phyloP scores from a whole-genome alignment of 2,888 invertebrate genomes.

The Notodonta dromedarius region DNA sequence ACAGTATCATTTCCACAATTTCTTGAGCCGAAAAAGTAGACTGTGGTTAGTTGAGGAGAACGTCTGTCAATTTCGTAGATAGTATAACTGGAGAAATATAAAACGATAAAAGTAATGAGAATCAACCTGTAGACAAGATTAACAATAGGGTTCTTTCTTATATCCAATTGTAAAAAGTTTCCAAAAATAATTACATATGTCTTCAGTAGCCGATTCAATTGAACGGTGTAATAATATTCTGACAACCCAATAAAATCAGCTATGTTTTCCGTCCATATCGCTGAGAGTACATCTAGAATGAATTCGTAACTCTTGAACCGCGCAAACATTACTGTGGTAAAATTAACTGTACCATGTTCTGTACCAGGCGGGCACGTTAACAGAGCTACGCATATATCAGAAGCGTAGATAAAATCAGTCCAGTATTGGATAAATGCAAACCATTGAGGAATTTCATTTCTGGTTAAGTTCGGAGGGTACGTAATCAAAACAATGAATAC shows the following conservation, averaged over 20 bases:
- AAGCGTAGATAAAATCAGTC: slow-evolving; percentile 55
- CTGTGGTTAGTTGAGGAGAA: slow-evolving; percentile 34
- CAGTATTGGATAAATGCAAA: slow-evolving; percentile 58
- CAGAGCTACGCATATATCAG: slow-evolving; percentile 62
- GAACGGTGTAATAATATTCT: slow-evolving; percentile 32
- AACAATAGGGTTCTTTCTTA: slow-evolving; percentile 46
- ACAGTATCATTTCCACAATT: slow-evolving; percentile 36
- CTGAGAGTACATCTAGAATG: slow-evolving; percentile 58
- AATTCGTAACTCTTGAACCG: slow-evolving; percentile 60
- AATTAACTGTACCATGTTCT: slow-evolving; percentile 45
- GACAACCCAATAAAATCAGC: slow-evolving; percentile 43
- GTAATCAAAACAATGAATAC: slow-evolving; percentile 56
- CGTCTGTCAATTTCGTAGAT: slow-evolving; percentile 39
- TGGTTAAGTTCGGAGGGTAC: slow-evolving; percentile 59
- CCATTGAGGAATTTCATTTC: slow-evolving; percentile 39
- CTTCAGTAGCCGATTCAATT: slow-evolving; percentile 53
- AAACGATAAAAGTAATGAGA: slow-evolving; percentile 42
- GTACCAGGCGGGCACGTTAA: slow-evolving; percentile 53
- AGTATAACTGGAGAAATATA: slow-evolving; percentile 49
- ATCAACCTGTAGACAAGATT: slow-evolving; percentile 42
- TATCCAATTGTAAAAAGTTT: slow-evolving; percentile 41
- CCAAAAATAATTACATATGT: slow-evolving; percentile 49
- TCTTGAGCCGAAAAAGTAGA: slow-evolving; percentile 54
- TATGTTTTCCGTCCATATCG: slow-evolving; percentile 59
- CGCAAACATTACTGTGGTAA: slow-evolving; percentile 59